These are phyloP conservation scores for Dryoscopus gambensis DNA, from an alignment of 2,113 vertebrate species.

Conservation along the genomic window DNA sequence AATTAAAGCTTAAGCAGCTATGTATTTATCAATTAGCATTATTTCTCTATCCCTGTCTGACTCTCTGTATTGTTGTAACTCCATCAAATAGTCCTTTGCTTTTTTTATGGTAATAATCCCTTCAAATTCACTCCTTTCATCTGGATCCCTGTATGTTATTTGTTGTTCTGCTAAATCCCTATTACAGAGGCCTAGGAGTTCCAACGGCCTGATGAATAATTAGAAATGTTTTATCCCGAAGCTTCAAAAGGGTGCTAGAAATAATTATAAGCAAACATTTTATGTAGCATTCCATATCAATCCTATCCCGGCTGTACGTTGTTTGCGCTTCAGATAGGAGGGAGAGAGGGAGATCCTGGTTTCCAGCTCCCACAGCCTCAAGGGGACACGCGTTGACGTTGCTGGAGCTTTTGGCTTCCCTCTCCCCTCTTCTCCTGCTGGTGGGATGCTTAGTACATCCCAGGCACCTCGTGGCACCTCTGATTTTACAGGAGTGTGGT, in stretches of 20 bases:
- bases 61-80: conserved; percentile 70
- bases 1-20: conserved; percentile 65
- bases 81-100: conserved; percentile 74
- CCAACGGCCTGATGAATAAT: conserved; percentile 76
- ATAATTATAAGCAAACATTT: conserved; percentile 82
- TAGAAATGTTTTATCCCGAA: conserved; percentile 79
- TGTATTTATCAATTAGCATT: conserved; percentile 74
- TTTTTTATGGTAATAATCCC: conserved; percentile 77
- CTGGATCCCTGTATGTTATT: conserved; percentile 71
- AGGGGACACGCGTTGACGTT: conserved; percentile 11
- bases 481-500: conserved; percentile 20
- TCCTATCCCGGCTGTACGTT: conserved; percentile 52
- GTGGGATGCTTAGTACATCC: not conserved
- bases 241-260: conserved; percentile 81
- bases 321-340: conserved; percentile 63
- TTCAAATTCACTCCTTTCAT: conserved; percentile 76
- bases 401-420: not conserved
- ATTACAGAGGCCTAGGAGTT: conserved; percentile 72
- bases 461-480: conserved; percentile 7
- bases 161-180: conserved; percentile 77
- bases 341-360: conserved; percentile 34
- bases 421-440: conserved; percentile 2
- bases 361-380: conserved; percentile 8
- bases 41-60: conserved; percentile 64
- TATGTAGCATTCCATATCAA: conserved; percentile 69